A percentile compares a stretch with the other conserved stretches of the same genome.
phyloP scores from a whole-genome alignment of 1,140 invertebrate species.

The Manduca sexta region DNA sequence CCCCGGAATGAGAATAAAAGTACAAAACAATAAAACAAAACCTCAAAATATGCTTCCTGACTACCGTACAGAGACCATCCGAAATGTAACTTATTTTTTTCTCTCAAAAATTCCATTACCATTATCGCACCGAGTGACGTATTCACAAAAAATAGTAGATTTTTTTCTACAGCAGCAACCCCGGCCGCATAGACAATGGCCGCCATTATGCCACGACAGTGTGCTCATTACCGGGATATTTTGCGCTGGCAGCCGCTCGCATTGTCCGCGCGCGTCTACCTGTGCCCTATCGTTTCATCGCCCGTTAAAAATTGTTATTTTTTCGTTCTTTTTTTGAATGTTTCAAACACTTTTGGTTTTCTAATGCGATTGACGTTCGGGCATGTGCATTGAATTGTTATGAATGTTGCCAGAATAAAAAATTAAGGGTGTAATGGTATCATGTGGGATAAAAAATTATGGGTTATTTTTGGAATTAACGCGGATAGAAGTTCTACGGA shows the following conservation, averaged over 20 bases:
- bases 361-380: no score
- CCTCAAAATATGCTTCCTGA: no score
- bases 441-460: no score
- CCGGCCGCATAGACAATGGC: conserved; percentile 61
- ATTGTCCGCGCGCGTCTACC: conserved; percentile 63
- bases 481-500: no score
- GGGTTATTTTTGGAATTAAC: no score
- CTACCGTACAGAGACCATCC: not conserved
- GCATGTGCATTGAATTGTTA: no score
- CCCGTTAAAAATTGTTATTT: conserved; percentile 4
- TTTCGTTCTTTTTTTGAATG: not conserved
- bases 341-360: no score
- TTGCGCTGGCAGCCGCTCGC: conserved; percentile 37
- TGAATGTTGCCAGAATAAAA: no score
- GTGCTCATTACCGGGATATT: conserved; percentile 65
- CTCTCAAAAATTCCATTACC: not conserved
- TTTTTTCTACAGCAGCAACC: conserved; percentile 41
- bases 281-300: conserved; percentile 36
- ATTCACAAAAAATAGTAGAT: conserved; percentile 22
- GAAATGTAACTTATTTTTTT: not conserved
- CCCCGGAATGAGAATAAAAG: no score
- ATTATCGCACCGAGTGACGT: conserved; percentile 7
- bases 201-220: conserved; percentile 52
- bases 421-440: no score
- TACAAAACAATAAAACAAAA: no score